Evolutionary conservation across 2,888 invertebrate genomes (phyloP).

Genomic region (Elgonia sp.): DNA sequence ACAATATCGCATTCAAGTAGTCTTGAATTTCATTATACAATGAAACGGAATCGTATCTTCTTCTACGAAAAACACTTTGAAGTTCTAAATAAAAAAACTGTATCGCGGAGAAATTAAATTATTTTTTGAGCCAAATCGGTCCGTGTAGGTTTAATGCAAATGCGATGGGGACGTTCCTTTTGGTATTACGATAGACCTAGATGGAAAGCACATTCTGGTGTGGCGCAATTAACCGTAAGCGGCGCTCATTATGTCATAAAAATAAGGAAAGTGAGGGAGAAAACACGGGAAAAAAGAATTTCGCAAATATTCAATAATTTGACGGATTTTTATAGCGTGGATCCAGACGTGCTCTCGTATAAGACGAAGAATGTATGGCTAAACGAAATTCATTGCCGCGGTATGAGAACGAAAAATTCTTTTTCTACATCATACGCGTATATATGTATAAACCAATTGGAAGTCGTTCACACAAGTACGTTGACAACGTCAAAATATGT

Average conservation of each 20-base stretch:
- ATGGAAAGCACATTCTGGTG: too few relatives aligned
- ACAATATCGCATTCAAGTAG: constrained; percentile 54
- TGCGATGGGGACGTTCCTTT: background rate
- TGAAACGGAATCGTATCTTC: constrained; percentile 44
- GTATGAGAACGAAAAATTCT: constrained; percentile 64
- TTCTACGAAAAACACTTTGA: constrained; percentile 50
- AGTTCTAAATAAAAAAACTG: constrained; percentile 21
- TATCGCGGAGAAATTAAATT: constrained; percentile 34
- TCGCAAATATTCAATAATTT: constrained; percentile 66
- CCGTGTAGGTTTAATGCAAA: constrained; percentile 40
- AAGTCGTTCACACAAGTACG: constrained; percentile 50
- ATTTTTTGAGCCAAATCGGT: constrained; percentile 29
- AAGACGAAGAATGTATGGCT: constrained; percentile 60
- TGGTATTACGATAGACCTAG: background rate
- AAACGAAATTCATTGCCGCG: constrained; percentile 60
- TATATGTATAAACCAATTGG: constrained; percentile 54
- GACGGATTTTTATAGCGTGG: constrained; percentile 33
- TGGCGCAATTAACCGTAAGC: too few relatives aligned
- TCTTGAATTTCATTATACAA: constrained; percentile 64
- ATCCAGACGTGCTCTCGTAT: constrained; percentile 44
- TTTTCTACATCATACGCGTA: constrained; percentile 35
- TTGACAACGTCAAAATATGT: constrained; percentile 55
- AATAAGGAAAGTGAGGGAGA: background rate
- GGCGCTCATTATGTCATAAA: constrained; percentile 10
- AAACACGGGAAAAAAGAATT: constrained; percentile 22